These are phyloP conservation scores for Parambassis ranga DNA, from an alignment of 2,797 vertebrate species.

Conservation along the genomic window DNA sequence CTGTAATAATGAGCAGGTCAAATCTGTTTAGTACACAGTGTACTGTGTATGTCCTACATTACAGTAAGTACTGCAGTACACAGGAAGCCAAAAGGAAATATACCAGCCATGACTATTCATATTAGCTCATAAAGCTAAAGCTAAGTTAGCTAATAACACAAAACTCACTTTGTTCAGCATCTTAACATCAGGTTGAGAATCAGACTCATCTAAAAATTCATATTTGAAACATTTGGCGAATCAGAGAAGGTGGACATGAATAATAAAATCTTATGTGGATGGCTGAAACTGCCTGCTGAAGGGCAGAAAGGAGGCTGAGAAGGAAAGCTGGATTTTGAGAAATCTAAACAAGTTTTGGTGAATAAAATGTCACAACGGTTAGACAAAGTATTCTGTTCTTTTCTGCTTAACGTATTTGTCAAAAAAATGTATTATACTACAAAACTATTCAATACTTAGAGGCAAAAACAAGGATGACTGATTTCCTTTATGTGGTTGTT, in stretches of 20 bases:
- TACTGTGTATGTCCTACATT: no score
- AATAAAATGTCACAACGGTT: slow-evolving; percentile 1
- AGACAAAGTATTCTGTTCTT: slow-evolving; percentile 1
- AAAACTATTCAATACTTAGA: slow-evolving; percentile 27
- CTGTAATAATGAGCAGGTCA: no score
- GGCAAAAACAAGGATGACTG: slow-evolving; percentile 45
- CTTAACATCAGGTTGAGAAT: no score
- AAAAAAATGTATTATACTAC: slow-evolving; percentile 27
- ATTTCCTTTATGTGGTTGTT: slow-evolving; percentile 28
- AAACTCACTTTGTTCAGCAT: no score
- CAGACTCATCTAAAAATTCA: no score
- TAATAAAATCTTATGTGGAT: slow-evolving; percentile 1
- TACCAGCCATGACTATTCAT: no score
- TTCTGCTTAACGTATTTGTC: slow-evolving; percentile 33
- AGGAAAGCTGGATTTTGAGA: neutral
- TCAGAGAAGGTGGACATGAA: neutral
- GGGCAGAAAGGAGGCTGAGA: neutral
- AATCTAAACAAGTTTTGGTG: neutral
- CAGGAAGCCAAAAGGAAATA: no score
- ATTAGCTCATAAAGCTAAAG: no score
- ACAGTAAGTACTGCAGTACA: no score
- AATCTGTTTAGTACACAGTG: no score
- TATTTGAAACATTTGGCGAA: slow-evolving; percentile 4
- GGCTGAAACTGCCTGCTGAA: neutral
- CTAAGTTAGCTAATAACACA: no score